These are phyloP conservation scores for Aphidius colemani DNA, from an alignment of 2,888 invertebrate genomes.

Conservation along the genomic window DNA sequence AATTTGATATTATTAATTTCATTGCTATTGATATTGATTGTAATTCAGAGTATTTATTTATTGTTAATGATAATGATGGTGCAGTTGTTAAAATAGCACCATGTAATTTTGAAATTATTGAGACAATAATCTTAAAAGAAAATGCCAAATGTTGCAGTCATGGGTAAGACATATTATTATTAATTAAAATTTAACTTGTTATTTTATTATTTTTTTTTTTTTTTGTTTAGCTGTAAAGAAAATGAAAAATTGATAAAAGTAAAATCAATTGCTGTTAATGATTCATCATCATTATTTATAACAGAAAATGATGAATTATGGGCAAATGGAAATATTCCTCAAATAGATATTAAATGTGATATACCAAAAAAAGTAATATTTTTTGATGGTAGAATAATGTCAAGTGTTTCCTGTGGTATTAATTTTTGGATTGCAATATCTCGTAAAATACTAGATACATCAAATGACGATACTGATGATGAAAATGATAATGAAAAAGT, in stretches of 20 bases:
- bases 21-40: conserved; percentile 69
- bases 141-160: conserved; percentile 70
- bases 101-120: conserved; percentile 63
- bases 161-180: conserved; percentile 55
- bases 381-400: conserved; percentile 71
- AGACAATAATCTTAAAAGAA: conserved; percentile 69
- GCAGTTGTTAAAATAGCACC: conserved; percentile 66
- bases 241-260: conserved; percentile 68
- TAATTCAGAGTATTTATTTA: conserved; percentile 66
- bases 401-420: conserved; percentile 74
- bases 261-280: conserved; percentile 67
- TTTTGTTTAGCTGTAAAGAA: conserved; percentile 62
- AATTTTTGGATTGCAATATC: conserved; percentile 78
- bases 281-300: conserved; percentile 69
- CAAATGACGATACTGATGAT: conserved; percentile 59
- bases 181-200: background rate
- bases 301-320: conserved; percentile 72
- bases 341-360: conserved; percentile 67
- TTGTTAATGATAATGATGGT: conserved; percentile 66
- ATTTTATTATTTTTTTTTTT: conserved; percentile 5
- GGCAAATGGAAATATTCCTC: conserved; percentile 72
- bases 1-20: conserved; percentile 63
- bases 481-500: conserved; percentile 70
- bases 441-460: conserved; percentile 65
- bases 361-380: conserved; percentile 70